Evolutionary conservation across 2,797 vertebrate genomes (phyloP).

Genomic region (Anisognathus igniventris): DNA sequence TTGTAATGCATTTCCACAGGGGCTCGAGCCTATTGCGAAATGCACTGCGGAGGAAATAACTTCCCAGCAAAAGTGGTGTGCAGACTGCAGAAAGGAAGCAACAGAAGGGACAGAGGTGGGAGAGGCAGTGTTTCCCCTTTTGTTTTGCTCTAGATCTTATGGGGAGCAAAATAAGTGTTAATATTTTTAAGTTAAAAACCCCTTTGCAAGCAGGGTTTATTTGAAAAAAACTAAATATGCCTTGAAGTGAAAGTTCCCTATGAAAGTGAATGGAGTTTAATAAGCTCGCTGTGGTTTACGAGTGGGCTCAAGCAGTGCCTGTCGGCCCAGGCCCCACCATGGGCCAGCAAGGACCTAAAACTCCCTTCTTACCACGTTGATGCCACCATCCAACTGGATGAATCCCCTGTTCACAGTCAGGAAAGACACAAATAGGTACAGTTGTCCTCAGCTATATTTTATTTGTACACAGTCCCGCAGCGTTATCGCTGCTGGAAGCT

Average conservation of each 20-base stretch:
- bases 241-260: neutral
- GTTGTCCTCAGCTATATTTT: neutral
- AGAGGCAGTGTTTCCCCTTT: neutral
- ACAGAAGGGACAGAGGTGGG: neutral
- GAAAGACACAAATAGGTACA: neutral
- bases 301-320: neutral
- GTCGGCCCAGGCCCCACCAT: rapidly evolving
- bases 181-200: neutral
- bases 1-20: neutral
- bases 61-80: neutral
- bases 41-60: neutral
- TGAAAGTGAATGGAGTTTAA: neutral
- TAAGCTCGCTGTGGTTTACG: neutral
- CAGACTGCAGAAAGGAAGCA: neutral
- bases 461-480: neutral
- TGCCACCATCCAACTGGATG: neutral
- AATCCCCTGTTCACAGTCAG: neutral
- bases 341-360: neutral
- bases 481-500: neutral
- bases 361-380: neutral
- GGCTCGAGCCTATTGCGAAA: neutral
- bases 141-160: neutral
- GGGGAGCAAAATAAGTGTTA: neutral
- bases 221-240: neutral
- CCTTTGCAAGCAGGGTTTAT: neutral